Percentiles rank a stretch among this genome's conserved stretches.
These are phyloP conservation scores for Helogale parvula DNA, from an alignment of 2,113 vertebrate genomes.

Conservation along the genomic window DNA sequence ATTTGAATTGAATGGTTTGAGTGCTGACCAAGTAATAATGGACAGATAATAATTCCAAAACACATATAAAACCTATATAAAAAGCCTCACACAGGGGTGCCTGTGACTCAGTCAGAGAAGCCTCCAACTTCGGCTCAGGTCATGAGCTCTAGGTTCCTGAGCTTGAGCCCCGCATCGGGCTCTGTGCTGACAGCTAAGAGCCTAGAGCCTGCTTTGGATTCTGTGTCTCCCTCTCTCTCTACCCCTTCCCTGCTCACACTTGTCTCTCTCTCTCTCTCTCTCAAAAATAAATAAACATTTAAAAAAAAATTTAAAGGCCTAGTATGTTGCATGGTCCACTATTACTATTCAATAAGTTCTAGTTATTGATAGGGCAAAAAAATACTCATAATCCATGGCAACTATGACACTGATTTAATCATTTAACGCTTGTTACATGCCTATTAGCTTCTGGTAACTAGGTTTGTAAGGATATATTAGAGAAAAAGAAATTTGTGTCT, in stretches of 20 bases:
- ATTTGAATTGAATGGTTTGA: slow-evolving; percentile 37
- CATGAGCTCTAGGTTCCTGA: too few relatives aligned
- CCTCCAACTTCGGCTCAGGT: too few relatives aligned
- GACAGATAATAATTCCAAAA: background rate
- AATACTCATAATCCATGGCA: background rate
- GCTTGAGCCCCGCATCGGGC: too few relatives aligned
- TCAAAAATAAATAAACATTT: too few relatives aligned
- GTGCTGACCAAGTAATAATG: background rate
- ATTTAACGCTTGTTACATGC: background rate
- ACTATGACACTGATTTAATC: background rate
- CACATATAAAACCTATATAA: background rate
- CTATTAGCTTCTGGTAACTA: background rate
- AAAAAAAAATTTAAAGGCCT: background rate
- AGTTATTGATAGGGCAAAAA: slow-evolving; percentile 1
- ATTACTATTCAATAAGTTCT: background rate
- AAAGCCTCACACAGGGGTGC: background rate
- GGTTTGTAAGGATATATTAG: background rate
- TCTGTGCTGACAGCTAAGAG: too few relatives aligned
- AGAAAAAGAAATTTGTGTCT: background rate
- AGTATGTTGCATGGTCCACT: background rate
- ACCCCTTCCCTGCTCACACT: too few relatives aligned
- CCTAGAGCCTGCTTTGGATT: too few relatives aligned
- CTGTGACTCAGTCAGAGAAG: too few relatives aligned
- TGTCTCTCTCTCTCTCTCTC: too few relatives aligned
- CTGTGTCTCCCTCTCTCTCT: too few relatives aligned